Conservation (phyloP, 2,888 invertebrate species). For the Ypsolopha sequella region DNA sequence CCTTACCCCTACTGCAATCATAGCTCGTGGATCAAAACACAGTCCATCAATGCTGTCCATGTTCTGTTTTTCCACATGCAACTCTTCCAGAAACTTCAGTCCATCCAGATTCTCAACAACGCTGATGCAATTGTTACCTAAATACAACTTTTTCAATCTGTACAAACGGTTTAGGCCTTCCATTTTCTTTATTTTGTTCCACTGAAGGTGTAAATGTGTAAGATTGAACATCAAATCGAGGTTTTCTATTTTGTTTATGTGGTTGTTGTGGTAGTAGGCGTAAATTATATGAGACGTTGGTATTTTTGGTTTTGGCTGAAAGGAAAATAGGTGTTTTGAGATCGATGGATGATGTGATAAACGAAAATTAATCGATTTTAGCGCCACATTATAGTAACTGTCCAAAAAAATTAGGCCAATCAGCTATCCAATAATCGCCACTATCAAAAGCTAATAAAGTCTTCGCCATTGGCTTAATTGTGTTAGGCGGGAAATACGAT, state of each 20-base stretch:
- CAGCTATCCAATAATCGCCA: too few species aligned
- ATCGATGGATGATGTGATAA: too few species aligned
- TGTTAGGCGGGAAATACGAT: too few species aligned
- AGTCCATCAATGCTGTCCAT: conserved; percentile 66
- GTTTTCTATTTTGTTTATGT: conserved; percentile 80
- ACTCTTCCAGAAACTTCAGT: conserved; percentile 71
- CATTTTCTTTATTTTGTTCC: conserved; percentile 80
- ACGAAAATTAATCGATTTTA: too few species aligned
- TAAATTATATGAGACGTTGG: conserved; percentile 61
- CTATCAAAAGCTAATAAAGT: too few species aligned
- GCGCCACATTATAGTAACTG: too few species aligned
- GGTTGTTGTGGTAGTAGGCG: conserved; percentile 86
- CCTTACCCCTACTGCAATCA: conserved; percentile 70
- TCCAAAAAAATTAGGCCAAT: too few species aligned
- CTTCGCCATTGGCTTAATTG: too few species aligned
- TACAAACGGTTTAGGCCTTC: conserved; percentile 73
- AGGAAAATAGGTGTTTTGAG: conserved; percentile 73
- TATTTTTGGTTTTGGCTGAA: conserved; percentile 45
- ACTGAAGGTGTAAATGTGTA: conserved; percentile 79
- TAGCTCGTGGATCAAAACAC: conserved; percentile 76
- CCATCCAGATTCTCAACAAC: conserved; percentile 78
- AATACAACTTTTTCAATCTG: conserved; percentile 82
- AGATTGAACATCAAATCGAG: conserved; percentile 74
- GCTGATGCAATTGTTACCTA: conserved; percentile 76
- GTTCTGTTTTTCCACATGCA: conserved; percentile 78